A percentile compares a stretch with the other conserved stretches of the same genome.
Evolutionary conservation across 1,140 invertebrate genomes (phyloP).

Genomic region (Caenorhabditis inopinata): DNA sequence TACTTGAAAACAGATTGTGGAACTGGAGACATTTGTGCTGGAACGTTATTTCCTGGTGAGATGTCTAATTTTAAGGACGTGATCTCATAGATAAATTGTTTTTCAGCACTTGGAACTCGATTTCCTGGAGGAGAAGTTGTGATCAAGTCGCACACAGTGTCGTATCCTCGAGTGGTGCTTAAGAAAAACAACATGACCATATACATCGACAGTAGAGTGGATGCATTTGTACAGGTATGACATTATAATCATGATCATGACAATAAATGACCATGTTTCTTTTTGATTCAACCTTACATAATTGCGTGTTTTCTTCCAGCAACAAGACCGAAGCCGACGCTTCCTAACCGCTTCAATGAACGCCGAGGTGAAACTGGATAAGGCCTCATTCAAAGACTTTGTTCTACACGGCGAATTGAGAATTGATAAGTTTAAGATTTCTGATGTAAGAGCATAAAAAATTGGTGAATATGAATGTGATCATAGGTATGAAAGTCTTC

Average conservation of each 20-base stretch:
- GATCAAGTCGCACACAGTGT: constrained; percentile 64
- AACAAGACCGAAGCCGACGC: constrained; percentile 58
- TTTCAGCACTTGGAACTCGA: constrained; percentile 53
- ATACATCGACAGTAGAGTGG: constrained; percentile 61
- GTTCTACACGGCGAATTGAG: constrained; percentile 54
- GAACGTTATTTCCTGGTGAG: constrained; percentile 60
- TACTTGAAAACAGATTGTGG: constrained; percentile 64
- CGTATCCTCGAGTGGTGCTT: constrained; percentile 58
- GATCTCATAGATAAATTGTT: constrained; percentile 53
- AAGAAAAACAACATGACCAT: constrained; percentile 58
- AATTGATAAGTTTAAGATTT: constrained; percentile 58
- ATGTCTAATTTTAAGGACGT: constrained; percentile 50
- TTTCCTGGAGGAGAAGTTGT: constrained; percentile 63
- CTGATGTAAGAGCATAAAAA: constrained; percentile 34
- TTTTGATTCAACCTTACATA: background rate
- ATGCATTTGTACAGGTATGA: constrained; percentile 62
- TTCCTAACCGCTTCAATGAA: constrained; percentile 64
- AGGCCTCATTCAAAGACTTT: constrained; percentile 62
- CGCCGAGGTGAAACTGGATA: constrained; percentile 60
- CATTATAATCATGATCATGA: background rate
- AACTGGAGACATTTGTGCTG: constrained; percentile 62
- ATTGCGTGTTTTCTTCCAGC: constrained; percentile 48
- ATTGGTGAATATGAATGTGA: background rate
- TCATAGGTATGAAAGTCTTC: background rate
- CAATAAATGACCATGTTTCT: background rate